Conservation (phyloP, 2,888 invertebrate genomes). For the Agonopterix alstromeriana region DNA sequence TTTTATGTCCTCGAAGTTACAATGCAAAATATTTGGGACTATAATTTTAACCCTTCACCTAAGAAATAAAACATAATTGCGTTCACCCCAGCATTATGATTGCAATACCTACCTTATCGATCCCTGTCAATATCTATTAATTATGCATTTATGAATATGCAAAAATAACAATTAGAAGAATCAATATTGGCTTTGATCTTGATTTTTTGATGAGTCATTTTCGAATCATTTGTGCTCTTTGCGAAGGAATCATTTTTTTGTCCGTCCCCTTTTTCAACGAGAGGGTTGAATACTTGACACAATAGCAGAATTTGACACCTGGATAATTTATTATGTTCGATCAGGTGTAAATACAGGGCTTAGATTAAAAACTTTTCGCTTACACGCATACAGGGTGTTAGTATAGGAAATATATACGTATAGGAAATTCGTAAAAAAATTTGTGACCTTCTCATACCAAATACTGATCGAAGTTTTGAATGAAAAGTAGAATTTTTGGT, state of each 20-base stretch:
- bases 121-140: conserved; percentile 20
- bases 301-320: conserved; percentile 5
- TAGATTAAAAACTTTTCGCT: too few species aligned
- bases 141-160: conserved; percentile 58
- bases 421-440: too few species aligned
- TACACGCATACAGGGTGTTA: too few species aligned
- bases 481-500: too few species aligned
- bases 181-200: conserved; percentile 56
- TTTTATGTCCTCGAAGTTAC: too few species aligned
- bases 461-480: too few species aligned
- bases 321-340: neutral
- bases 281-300: conserved; percentile 10
- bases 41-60: conserved; percentile 18
- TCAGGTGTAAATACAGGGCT: too few species aligned
- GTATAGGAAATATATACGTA: too few species aligned
- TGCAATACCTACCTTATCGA: conserved; percentile 14
- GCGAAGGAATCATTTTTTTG: conserved; percentile 10
- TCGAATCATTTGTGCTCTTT: conserved; percentile 29
- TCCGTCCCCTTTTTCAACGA: neutral
- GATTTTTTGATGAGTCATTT: conserved; percentile 43
- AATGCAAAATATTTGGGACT: conserved; percentile 12
- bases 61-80: conserved; percentile 1
- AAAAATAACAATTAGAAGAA: conserved; percentile 61
- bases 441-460: too few species aligned
- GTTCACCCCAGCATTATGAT: conserved; percentile 9